Conservation (phyloP, 2,113 vertebrate species). For the Solenodon paradoxus region DNA sequence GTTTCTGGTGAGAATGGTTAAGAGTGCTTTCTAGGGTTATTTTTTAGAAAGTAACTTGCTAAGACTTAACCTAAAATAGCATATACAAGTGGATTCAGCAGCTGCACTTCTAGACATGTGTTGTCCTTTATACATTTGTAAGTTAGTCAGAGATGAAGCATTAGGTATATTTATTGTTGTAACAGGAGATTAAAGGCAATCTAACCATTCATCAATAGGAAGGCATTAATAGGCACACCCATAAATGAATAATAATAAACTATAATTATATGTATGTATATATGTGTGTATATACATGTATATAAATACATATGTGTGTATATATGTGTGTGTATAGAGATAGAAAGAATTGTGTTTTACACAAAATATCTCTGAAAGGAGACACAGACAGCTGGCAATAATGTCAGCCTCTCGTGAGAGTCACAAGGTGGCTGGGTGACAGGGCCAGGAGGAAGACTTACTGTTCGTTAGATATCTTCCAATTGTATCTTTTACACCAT, state of each 20-base stretch:
- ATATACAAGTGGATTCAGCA: background rate
- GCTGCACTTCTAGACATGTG: background rate
- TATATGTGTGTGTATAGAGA: background rate
- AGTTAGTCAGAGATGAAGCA: background rate
- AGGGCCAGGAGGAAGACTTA: background rate
- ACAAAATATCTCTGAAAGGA: background rate
- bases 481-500: background rate
- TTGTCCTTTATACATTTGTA: background rate
- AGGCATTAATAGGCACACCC: background rate
- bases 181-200: background rate
- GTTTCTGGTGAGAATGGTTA: background rate
- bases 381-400: background rate
- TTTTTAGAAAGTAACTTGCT: background rate
- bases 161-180: background rate
- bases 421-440: background rate
- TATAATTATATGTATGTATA: no score
- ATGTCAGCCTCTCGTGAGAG: background rate
- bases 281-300: background rate
- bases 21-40: no score
- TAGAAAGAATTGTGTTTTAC: no score
- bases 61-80: background rate
- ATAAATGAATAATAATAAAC: background rate
- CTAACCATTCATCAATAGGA: background rate
- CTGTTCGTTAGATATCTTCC: background rate
- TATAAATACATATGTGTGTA: background rate